A percentile compares a stretch with the other conserved stretches of the same genome.
These are phyloP conservation scores for Ormyrus labotus DNA, from an alignment of 2,888 invertebrate species.

Conservation along the genomic window DNA sequence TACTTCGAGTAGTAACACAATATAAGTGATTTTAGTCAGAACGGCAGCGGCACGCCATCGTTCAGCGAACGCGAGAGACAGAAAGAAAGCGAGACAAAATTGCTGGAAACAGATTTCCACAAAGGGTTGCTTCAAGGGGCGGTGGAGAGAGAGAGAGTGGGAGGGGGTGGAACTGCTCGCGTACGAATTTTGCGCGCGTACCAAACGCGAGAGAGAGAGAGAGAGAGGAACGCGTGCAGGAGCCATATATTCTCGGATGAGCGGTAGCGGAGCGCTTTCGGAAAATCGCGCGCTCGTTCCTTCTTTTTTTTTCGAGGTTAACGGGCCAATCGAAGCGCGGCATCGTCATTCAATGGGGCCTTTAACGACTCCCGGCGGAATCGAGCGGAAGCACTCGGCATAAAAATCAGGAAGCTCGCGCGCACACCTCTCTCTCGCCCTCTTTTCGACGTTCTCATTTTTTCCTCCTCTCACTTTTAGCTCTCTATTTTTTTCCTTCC, in stretches of 20 bases:
- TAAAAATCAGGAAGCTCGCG: slow-evolving; percentile 51
- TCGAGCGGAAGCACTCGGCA: slow-evolving; percentile 43
- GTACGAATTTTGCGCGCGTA: not conserved
- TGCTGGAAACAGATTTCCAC: slow-evolving; percentile 20
- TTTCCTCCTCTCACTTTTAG: too few species aligned
- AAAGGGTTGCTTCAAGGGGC: too few species aligned
- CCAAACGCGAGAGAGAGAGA: not conserved
- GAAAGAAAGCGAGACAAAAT: not conserved
- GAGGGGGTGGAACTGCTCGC: too few species aligned
- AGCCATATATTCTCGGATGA: slow-evolving; percentile 1
- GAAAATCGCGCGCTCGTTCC: slow-evolving; percentile 5
- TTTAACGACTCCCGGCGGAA: slow-evolving; percentile 52
- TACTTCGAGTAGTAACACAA: too few species aligned
- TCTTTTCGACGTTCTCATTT: too few species aligned
- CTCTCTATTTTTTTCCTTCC: not conserved
- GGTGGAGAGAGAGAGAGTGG: too few species aligned
- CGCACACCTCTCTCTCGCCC: not conserved
- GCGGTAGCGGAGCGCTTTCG: not conserved
- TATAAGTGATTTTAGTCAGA: too few species aligned
- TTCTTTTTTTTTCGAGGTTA: slow-evolving; percentile 43
- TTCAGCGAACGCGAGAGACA: not conserved
- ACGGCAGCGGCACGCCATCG: not conserved
- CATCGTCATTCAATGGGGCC: slow-evolving; percentile 50
- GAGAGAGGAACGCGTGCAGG: too few species aligned
- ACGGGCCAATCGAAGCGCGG: slow-evolving; percentile 46